Percentiles rank a stretch among this genome's conserved stretches.
phyloP scores from a whole-genome alignment of 2,888 invertebrate genomes.

The Rugalucina vietnamica region DNA sequence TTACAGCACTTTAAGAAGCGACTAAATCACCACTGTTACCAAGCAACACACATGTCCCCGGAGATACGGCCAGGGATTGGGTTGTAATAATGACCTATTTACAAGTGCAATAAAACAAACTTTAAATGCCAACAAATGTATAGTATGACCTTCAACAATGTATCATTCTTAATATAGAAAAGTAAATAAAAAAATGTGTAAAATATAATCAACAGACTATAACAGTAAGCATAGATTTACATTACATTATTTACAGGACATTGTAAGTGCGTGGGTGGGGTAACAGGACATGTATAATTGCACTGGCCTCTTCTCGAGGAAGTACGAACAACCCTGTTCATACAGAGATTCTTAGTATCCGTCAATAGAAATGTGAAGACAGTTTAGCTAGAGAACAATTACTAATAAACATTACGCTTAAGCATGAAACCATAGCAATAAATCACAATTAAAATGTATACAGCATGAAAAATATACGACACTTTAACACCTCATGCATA shows the following conservation, averaged over 20 bases:
- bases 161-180: not conserved
- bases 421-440: not conserved
- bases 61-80: not conserved
- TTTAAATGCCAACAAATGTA: not conserved
- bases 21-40: not conserved
- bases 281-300: not conserved
- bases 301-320: constrained; percentile 2
- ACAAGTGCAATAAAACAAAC: constrained; percentile 4
- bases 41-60: not conserved
- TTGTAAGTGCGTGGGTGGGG: not conserved
- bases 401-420: not conserved
- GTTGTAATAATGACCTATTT: not conserved
- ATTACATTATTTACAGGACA: not conserved
- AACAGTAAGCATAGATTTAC: not conserved
- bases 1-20: not conserved
- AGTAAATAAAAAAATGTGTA: constrained; percentile 12
- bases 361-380: not conserved
- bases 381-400: not conserved
- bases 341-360: constrained; percentile 1
- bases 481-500: constrained; percentile 5
- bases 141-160: not conserved
- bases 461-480: constrained; percentile 1
- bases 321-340: not conserved
- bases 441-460: not conserved
- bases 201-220: not conserved